Evolutionary conservation across 2,797 vertebrate species (phyloP).

Genomic region (Monodelphis domestica): DNA sequence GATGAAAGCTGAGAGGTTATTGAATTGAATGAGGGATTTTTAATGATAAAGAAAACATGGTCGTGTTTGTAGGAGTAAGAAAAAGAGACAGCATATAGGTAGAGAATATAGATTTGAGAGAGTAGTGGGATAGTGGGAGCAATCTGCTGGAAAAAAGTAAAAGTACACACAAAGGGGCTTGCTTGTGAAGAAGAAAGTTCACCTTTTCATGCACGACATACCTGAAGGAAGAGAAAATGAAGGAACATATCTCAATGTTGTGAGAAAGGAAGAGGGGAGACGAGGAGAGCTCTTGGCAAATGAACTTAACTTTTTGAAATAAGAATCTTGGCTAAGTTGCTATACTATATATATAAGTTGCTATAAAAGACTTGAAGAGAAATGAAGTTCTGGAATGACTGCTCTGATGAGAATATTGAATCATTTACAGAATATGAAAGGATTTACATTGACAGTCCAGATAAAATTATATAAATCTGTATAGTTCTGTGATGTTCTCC

Average conservation of each 20-base stretch:
- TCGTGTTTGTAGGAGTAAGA: not conserved
- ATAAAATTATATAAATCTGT: not conserved
- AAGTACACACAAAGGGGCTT: not conserved
- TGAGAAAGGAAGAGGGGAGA: not conserved
- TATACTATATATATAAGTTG: no score
- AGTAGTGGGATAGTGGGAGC: not conserved
- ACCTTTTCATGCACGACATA: not conserved
- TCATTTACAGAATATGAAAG: not conserved
- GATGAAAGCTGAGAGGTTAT: not conserved
- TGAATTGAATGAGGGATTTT: not conserved
- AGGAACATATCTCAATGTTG: not conserved
- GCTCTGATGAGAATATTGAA: not conserved
- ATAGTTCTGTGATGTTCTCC: not conserved
- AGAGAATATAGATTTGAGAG: not conserved
- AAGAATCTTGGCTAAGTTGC: not conserved
- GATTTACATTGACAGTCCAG: not conserved
- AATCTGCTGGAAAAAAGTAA: not conserved
- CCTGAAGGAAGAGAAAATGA: not conserved
- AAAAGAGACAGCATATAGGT: not conserved
- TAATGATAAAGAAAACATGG: not conserved
- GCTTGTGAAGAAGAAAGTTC: not conserved
- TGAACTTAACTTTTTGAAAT: not conserved
- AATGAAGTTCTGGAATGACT: not conserved
- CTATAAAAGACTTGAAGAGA: not conserved
- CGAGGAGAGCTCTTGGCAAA: not conserved